Percentiles rank a stretch among this genome's conserved stretches.
These are phyloP conservation scores for Drosophila nr. fundita DNA, from an alignment of 2,888 invertebrate genomes.

Conservation along the genomic window DNA sequence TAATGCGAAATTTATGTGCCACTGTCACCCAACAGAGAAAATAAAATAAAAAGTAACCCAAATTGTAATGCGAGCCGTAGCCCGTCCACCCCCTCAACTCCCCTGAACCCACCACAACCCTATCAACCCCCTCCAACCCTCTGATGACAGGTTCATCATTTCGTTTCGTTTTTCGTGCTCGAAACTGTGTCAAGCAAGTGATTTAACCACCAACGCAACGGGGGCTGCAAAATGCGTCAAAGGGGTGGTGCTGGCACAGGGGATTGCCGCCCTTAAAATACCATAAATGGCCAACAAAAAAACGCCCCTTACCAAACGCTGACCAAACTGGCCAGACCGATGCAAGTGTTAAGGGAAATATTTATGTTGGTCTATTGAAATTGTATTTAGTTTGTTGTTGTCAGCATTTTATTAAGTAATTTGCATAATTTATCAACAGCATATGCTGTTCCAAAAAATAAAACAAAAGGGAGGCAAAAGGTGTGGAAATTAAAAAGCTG, in stretches of 20 bases:
- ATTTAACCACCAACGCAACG: conserved; percentile 55
- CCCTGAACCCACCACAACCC: conserved; percentile 12
- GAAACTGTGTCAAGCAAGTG: conserved; percentile 66
- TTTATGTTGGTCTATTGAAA: conserved; percentile 71
- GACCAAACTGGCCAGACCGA: conserved; percentile 33
- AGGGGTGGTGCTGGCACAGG: conserved; percentile 45
- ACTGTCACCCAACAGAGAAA: conserved; percentile 24
- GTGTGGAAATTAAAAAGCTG: conserved; percentile 48
- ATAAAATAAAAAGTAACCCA: conserved; percentile 15
- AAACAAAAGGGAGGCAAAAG: conserved; percentile 18
- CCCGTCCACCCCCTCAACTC: conserved; percentile 15
- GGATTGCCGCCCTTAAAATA: conserved; percentile 53
- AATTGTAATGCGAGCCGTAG: conserved; percentile 36
- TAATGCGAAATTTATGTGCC: conserved; percentile 73
- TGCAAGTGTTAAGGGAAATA: conserved; percentile 16
- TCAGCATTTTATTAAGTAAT: conserved; percentile 79
- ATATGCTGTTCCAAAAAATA: conserved; percentile 31
- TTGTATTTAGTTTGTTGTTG: conserved; percentile 73
- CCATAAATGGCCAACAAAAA: conserved; percentile 71
- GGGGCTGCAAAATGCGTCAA: conserved; percentile 23
- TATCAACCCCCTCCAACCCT: conserved; percentile 7
- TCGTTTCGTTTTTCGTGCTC: conserved; percentile 8
- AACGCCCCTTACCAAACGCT: conserved; percentile 57
- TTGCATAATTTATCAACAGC: conserved; percentile 68
- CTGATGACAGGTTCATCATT: conserved; percentile 66